Base-by-base conservation (phyloP, 2,113 vertebrate genomes). In the Glaucidium brasilianum region DNA sequence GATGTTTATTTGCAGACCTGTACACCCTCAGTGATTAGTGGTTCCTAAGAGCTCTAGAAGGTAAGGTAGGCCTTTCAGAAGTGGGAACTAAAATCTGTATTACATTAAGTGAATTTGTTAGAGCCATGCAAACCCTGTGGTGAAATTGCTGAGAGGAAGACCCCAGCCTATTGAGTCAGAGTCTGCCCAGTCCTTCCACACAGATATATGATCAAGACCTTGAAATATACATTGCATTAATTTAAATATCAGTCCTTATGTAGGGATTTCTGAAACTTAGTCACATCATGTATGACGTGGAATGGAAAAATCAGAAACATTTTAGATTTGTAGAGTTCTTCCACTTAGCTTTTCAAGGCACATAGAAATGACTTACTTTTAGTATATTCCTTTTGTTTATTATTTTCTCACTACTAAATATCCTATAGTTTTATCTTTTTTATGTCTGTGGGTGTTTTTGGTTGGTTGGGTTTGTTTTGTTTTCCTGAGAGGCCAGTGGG, bases 51-150 rank as follows among this genome's bases (percentile, higher is more conserved):
- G 16, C 20, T 64, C 21, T 49, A 2, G 5, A 12, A 72, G 29
- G 15, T 12, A 16, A 66, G 15, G 34, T 63, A 49, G 23, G 21
- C 11, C 60, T 89, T 91, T 75, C 60, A 59, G 56, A 73, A 75
- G 27, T 1, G 12, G 76, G 52, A 91, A n/a, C 37, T 49, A 8
- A 71, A 77, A 58, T 41, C 43, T 25, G 2, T 27, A 7, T 37
- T 66, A 12, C 10, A 47, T 18, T 20, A 75, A 39, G 6, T 47
- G 29, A 55, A 68, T 72, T 76, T 60, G 2, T 55, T 75, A 71
- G 18, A 78, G n/a, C 35, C 35, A 4, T 0, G 1, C 0, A 3
- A 45, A 79, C 49, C 43, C 25, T 52, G n/a, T 30, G 37, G 22
- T 17, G n/a, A 69, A 43, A 43, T 26, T 13, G 34, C 26, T 20